Evolutionary conservation across 2,888 invertebrate species (phyloP).

Genomic region (Dynastes tityus): DNA sequence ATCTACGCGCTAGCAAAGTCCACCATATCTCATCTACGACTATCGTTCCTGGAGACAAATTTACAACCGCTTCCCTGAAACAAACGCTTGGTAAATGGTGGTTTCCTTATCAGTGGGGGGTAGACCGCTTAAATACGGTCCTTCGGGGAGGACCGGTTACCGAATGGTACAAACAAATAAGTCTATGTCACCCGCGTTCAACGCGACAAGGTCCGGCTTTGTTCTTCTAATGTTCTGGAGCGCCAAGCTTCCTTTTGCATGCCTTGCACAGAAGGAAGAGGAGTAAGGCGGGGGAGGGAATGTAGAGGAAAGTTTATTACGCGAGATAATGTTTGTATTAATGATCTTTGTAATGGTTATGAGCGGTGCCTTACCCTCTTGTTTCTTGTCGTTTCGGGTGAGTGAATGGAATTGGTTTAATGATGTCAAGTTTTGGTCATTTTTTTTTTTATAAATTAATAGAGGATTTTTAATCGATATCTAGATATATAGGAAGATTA

Average conservation of each 20-base stretch:
- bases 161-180: slow-evolving; percentile 33
- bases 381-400: too few relatives aligned
- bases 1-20: neutral
- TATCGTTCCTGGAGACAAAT: slow-evolving; percentile 17
- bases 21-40: slow-evolving; percentile 25
- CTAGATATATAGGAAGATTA: too few relatives aligned
- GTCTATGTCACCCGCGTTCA: neutral
- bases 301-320: slow-evolving; percentile 9
- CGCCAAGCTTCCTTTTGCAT: too few relatives aligned
- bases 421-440: too few relatives aligned
- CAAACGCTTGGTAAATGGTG: too few relatives aligned
- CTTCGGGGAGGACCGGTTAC: slow-evolving; percentile 16
- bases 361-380: neutral
- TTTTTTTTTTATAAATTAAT: too few relatives aligned
- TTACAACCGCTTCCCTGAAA: slow-evolving; percentile 13
- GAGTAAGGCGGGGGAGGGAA: neutral
- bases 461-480: too few relatives aligned
- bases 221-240: slow-evolving; percentile 9
- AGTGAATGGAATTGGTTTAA: too few relatives aligned
- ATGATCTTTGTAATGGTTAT: slow-evolving; percentile 18
- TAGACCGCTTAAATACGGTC: slow-evolving; percentile 14
- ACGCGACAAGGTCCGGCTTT: slow-evolving; percentile 2
- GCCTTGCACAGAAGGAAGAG: too few relatives aligned
- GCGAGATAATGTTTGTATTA: slow-evolving; percentile 43
- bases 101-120: slow-evolving; percentile 36